phyloP scores from a whole-genome alignment of 2,113 vertebrate species.

The Thomomys bottae region DNA sequence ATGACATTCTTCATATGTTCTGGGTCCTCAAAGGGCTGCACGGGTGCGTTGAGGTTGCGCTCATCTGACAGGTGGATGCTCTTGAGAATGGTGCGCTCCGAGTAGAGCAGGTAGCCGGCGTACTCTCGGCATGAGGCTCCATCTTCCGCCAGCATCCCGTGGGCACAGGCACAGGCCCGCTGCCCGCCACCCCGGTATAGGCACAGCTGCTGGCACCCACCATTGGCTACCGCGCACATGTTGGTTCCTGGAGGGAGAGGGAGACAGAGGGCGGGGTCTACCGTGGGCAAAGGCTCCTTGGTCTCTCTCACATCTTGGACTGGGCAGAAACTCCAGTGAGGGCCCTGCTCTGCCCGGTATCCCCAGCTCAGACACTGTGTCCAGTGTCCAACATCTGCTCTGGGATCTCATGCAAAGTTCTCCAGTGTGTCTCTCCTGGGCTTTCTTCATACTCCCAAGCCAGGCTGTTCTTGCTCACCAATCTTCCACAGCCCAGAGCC shows the following conservation, averaged over 20 bases:
- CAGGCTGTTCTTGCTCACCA: not conserved
- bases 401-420: not conserved
- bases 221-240: constrained; percentile 93
- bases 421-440: rapidly evolving
- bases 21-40: constrained; percentile 97
- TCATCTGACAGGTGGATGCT: constrained; percentile 97
- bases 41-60: constrained; percentile 95
- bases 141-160: constrained; percentile 95
- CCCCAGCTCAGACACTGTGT: not conserved
- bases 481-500: not conserved
- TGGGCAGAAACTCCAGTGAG: not conserved
- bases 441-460: not conserved
- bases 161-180: constrained; percentile 95
- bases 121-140: constrained; percentile 93
- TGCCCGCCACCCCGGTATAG: constrained; percentile 90
- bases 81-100: constrained; percentile 97
- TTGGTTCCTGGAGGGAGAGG: constrained; percentile 90
- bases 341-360: not conserved
- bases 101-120: constrained; percentile 97
- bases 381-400: not conserved
- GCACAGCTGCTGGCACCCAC: constrained; percentile 96
- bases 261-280: not conserved
- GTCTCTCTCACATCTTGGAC: not conserved
- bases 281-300: not conserved
- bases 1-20: constrained; percentile 99